Base-by-base conservation (phyloP, 1,140 invertebrate genomes). In the Babylonia areolata region DNA sequence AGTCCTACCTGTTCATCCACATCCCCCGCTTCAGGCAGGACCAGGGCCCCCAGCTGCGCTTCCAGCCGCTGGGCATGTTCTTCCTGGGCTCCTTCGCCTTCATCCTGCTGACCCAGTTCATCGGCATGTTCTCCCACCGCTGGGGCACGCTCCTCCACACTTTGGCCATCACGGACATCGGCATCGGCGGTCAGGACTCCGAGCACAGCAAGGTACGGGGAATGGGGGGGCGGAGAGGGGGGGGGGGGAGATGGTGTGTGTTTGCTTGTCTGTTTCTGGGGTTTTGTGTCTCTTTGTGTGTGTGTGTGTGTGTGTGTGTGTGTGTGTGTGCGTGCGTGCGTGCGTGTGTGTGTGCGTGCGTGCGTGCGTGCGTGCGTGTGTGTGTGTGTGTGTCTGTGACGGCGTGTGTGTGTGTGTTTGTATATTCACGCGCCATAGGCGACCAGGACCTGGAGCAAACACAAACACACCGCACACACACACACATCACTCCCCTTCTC, bases 141-240 rank as follows among this genome's bases (percentile, higher is more conserved):
- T 99, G 99, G 94, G 98, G 98, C 91, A 99, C 99, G 5, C 95
- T 99, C 64, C 97, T 98, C 0, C 99, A 99, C 93, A 99, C 99
- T 90, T 95, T 99, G 91, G 97, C 99, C 28, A 98, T 98, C 5
- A 99, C 98, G 3, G 87, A 90, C 33, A 81, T 92, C 15, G 90
- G 87, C 3, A 89, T 90, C 39, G 88, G 88, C 69, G 84, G 88
- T 40, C 82, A 73, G 28, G 89, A 90, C 37, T 91, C 87, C 11
- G 91, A 92, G 51, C 89, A 90, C 78, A 89, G 91, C 73, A 91
- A 92, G 86, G 88, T 91, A 37, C 54, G 58, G n/a, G 37, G 15
- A 20, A 75, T 75, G 17, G n/a, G 64, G 17, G 64, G 64, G 5
- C 28, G 17, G 17, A 17, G 64, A 12, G 17, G 64, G 28, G 11